Base-by-base conservation (phyloP, 2,113 vertebrate species). In the Astatotilapia flaviijosephi region DNA sequence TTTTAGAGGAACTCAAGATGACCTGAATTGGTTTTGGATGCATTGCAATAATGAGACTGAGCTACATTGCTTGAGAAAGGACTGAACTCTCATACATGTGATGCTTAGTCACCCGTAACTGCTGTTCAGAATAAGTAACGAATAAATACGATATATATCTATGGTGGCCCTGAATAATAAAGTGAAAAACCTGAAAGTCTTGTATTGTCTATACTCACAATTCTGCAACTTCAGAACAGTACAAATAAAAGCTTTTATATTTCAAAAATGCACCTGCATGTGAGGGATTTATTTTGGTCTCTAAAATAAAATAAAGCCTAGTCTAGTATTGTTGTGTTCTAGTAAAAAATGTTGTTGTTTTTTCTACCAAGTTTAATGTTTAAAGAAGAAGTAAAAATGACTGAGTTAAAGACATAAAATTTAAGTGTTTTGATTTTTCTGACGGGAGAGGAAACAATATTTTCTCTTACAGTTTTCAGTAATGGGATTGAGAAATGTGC, bases 401-500 rank as follows among this genome's bases (percentile, higher is more conserved):
- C 12, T 15, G 13, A 14, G 77, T 8, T 45, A 7, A 17, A 68
- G 13, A 8, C 35, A 73, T 7, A 53, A 3, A 7, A 80, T 88
- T 10, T 37, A 4, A 79, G 51, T 80, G 11, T 15, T 23, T 83
- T 21, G 10, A 21, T 77, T 82, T 75, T 75, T 89, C 47, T 65
- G 26, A 65, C 31, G 11, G 31, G 19, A 83, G 42, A 88, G 47
- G 40, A 89, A 83, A 47, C 82, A 37, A 82, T 79, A 62, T 84
- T 84, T 80, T 47, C 54, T 90, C 33, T 68, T 65, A 35, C 75
- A 53, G 15, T 81, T 79, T 79, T 79, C 28, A 31, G 73, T 89
- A 90, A 88, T 90, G 84, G 68, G 80, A 91, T 42, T 83, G 89
- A 91, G 84, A 68, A 89, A 83, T 83, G 47, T 56, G 49, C 62